A percentile compares a stretch with the other conserved stretches of the same genome.
Conservation (phyloP, 1,140 invertebrate species). For the Diachasma alloeum region DNA sequence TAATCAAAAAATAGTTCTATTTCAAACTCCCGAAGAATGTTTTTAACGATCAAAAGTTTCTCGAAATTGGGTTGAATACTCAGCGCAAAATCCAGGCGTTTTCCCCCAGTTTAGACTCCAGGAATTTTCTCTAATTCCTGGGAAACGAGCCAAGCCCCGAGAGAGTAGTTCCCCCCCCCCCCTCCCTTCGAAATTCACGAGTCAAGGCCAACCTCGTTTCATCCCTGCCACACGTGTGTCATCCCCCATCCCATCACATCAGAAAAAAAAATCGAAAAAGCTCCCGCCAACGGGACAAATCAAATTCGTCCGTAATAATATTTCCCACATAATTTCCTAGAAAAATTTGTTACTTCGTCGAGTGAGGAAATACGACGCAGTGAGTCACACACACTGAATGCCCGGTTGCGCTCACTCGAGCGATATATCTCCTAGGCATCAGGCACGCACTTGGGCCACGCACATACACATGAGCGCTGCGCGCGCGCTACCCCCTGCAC, state of each 20-base stretch:
- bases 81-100: background rate
- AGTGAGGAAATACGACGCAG: background rate
- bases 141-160: background rate
- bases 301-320: background rate
- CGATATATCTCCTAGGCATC: conserved; percentile 34
- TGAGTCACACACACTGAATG: conserved; percentile 34
- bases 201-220: background rate
- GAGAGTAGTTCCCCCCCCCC: background rate
- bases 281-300: background rate
- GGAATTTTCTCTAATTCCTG: conserved; percentile 20
- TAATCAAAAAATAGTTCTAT: too few relatives aligned
- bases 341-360: background rate
- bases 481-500: conserved; percentile 44
- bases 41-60: background rate
- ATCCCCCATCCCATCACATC: background rate
- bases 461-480: conserved; percentile 39
- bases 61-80: background rate
- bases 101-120: conserved; percentile 20
- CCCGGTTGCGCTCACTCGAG: conserved; percentile 29
- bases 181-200: background rate
- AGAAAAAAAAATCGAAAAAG: background rate
- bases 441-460: conserved; percentile 37
- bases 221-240: background rate
- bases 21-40: too few relatives aligned
- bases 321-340: background rate